These are phyloP conservation scores for Leptocoma aspasia DNA, from an alignment of 2,113 vertebrate species.

Conservation along the genomic window DNA sequence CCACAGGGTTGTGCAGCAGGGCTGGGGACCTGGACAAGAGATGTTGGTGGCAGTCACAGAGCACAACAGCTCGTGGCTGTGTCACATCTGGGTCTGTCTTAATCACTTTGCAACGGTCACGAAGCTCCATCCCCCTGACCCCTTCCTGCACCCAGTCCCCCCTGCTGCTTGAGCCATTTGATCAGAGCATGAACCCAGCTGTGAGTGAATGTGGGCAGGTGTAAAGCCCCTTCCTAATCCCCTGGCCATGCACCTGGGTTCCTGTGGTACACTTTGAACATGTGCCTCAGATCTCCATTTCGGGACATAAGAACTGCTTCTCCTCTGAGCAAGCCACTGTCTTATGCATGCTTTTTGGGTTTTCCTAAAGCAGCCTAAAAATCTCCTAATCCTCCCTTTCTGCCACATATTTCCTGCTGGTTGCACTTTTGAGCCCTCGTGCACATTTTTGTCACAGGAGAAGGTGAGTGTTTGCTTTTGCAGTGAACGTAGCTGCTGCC, in stretches of 20 bases:
- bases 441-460: not conserved
- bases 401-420: not conserved
- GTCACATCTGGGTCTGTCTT: not conserved
- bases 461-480: not conserved
- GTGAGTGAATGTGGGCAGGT: conserved; percentile 7
- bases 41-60: not conserved
- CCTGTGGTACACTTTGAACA: not conserved
- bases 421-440: not conserved
- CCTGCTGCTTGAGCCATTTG: not conserved
- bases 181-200: not conserved
- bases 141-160: not conserved
- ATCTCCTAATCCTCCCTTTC: not conserved
- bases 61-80: accelerated
- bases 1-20: not conserved
- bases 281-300: conserved; percentile 25
- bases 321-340: not conserved
- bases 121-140: not conserved
- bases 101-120: not conserved
- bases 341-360: not conserved
- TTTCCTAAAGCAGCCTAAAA: conserved; percentile 13
- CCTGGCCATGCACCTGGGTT: not conserved
- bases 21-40: not conserved
- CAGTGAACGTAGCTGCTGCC: not conserved
- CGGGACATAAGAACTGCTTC: not conserved
- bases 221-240: conserved; percentile 21